A percentile compares a stretch with the other conserved stretches of the same genome.
phyloP scores from a whole-genome alignment of 2,797 vertebrate species.

The Argya squamiceps region DNA sequence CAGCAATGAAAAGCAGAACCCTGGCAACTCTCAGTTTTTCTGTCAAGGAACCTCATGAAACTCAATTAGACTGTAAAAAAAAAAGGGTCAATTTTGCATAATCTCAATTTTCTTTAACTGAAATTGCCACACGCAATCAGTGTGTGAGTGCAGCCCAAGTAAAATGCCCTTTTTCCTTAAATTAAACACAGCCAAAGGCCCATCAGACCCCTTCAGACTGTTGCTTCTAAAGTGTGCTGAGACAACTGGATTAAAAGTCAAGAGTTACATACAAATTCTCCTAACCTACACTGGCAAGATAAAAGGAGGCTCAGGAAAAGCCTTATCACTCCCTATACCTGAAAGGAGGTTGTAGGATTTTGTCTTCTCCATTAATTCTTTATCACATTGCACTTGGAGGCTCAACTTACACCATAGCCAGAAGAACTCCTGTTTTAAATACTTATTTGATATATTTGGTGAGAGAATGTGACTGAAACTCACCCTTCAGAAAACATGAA shows the following conservation, averaged over 20 bases:
- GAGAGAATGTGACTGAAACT: background rate
- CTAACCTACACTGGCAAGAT: background rate
- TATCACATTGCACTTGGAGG: background rate
- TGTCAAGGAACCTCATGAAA: background rate
- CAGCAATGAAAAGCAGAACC: background rate
- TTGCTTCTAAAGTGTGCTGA: background rate
- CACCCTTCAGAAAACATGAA: background rate
- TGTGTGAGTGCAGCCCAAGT: background rate
- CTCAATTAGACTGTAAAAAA: background rate
- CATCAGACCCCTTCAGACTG: background rate
- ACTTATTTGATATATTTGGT: background rate
- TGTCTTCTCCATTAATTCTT: background rate
- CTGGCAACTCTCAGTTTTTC: background rate
- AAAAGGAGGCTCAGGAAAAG: background rate
- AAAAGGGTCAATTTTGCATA: background rate
- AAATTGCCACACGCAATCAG: background rate
- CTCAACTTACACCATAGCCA: background rate
- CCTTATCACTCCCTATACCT: background rate
- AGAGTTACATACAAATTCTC: background rate
- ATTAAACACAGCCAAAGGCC: background rate
- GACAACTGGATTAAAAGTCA: background rate
- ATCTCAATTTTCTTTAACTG: background rate
- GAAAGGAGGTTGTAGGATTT: background rate
- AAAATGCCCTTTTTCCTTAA: background rate
- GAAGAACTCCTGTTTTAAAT: background rate